Conservation (phyloP, 2,888 invertebrate genomes). For the Philereme vetulata region DNA sequence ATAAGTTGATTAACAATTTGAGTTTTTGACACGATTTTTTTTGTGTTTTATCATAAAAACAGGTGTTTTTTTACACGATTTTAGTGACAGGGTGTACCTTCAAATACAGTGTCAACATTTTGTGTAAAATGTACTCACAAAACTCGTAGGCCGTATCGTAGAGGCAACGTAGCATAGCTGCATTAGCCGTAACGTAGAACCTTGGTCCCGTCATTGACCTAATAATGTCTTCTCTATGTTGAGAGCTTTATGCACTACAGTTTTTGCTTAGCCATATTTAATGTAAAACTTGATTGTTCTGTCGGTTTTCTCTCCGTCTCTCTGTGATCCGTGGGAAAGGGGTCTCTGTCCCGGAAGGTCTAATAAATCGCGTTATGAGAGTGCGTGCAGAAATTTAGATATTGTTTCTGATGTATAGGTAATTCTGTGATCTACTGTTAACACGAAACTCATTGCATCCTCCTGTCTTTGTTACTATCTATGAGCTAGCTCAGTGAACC, state of each 20-base stretch:
- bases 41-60: too few relatives aligned
- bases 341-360: slow-evolving; percentile 62
- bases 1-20: too few relatives aligned
- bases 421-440: slow-evolving; percentile 18
- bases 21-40: too few relatives aligned
- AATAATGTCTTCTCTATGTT: slow-evolving; percentile 36
- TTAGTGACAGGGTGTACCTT: too few relatives aligned
- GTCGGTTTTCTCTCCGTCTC: slow-evolving; percentile 45
- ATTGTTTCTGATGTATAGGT: slow-evolving; percentile 28
- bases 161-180: slow-evolving; percentile 7
- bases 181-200: slow-evolving; percentile 7
- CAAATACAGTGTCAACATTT: too few relatives aligned
- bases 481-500: too few relatives aligned
- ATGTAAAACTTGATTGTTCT: slow-evolving; percentile 56
- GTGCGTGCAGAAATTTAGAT: slow-evolving; percentile 46
- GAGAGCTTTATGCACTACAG: slow-evolving; percentile 36
- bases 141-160: slow-evolving; percentile 10
- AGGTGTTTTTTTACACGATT: too few relatives aligned
- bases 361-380: slow-evolving; percentile 46
- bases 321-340: slow-evolving; percentile 48
- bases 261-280: slow-evolving; percentile 50
- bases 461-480: too few relatives aligned
- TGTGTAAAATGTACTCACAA: neutral
- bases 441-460: neutral
- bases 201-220: slow-evolving; percentile 29